These are phyloP conservation scores for Toxostoma redivivum DNA, from an alignment of 2,113 vertebrate species.

Conservation along the genomic window DNA sequence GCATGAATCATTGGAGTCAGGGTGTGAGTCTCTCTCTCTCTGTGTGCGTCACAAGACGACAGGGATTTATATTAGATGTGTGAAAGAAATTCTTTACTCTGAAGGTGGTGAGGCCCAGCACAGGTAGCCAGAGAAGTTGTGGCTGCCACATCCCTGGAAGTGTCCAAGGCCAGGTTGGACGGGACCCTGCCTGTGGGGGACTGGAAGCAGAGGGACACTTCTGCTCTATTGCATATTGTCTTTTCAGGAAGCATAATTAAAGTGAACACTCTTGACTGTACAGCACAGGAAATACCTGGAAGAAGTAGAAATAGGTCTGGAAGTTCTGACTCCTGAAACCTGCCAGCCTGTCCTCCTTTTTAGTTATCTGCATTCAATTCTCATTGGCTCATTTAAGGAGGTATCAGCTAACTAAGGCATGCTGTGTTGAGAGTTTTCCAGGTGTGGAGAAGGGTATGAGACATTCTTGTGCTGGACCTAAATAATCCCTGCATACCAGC, in stretches of 20 bases:
- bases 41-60: too few relatives aligned
- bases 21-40: too few relatives aligned
- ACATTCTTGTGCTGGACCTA: background rate
- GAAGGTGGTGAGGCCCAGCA: background rate
- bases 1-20: too few relatives aligned
- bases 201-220: background rate
- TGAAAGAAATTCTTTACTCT: background rate
- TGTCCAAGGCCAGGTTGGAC: background rate
- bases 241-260: background rate
- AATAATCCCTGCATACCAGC: background rate
- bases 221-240: background rate
- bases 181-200: background rate
- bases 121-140: background rate
- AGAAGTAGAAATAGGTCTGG: background rate
- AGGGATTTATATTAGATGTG: background rate
- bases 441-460: background rate
- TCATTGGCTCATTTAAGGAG: accelerated
- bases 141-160: background rate
- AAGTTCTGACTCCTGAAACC: background rate
- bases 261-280: background rate
- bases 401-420: background rate
- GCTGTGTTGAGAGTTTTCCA: background rate
- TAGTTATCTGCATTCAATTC: background rate
- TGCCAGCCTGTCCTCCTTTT: background rate
- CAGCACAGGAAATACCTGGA: background rate